phyloP scores from a whole-genome alignment of 2,113 vertebrate species.

The Alectura lathami region DNA sequence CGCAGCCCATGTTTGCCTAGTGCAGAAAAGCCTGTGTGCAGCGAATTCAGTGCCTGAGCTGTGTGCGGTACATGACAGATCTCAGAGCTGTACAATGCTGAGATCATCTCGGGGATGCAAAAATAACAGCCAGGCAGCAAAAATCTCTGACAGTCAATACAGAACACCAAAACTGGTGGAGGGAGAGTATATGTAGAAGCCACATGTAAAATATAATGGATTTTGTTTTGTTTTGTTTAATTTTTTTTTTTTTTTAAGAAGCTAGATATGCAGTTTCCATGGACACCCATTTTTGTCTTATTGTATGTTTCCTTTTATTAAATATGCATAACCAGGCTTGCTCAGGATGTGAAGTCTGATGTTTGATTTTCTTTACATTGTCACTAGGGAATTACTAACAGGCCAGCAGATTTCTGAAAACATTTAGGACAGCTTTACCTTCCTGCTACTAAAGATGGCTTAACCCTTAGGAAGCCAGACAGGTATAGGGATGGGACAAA shows the following conservation, averaged over 20 bases:
- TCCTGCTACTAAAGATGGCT: slow-evolving; percentile 6
- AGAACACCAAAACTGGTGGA: neutral
- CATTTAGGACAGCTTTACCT: slow-evolving; percentile 54
- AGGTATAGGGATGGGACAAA: neutral
- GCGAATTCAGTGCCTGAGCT: neutral
- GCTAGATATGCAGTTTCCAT: slow-evolving; percentile 59
- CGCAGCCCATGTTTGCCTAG: neutral
- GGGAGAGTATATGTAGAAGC: neutral
- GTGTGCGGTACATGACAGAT: neutral
- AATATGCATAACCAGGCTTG: slow-evolving; percentile 66
- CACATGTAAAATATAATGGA: neutral
- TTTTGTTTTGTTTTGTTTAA: neutral
- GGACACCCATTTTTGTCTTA: slow-evolving; percentile 59
- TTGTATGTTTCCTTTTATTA: slow-evolving; percentile 64
- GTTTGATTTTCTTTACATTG: slow-evolving; percentile 64
- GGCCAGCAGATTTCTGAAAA: slow-evolving; percentile 58
- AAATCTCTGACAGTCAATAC: slow-evolving; percentile 5
- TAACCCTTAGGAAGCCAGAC: slow-evolving; percentile 13
- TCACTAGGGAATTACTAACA: slow-evolving; percentile 65
- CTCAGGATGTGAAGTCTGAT: slow-evolving; percentile 41
- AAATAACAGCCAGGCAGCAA: neutral
- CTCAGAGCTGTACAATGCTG: neutral
- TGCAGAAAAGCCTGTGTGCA: neutral
- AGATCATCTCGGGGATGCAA: neutral
- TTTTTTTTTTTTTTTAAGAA: neutral